These are phyloP conservation scores for Bombus difficillimus DNA, from an alignment of 1,140 invertebrate genomes.

Conservation along the genomic window DNA sequence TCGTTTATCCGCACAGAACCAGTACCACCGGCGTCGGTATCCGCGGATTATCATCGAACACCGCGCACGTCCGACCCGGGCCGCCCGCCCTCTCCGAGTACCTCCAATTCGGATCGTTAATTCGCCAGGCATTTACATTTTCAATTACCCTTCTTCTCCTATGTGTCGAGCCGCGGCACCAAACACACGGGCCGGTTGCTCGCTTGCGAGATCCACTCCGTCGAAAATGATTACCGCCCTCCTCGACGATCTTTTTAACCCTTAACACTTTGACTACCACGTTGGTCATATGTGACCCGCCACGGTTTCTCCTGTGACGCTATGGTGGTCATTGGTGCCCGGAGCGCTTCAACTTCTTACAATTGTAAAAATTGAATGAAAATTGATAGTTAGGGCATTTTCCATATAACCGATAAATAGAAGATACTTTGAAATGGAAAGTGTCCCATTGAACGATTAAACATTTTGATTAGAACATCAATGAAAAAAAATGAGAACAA, in stretches of 20 bases:
- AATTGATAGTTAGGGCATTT: no score
- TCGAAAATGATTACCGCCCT: conserved; percentile 26
- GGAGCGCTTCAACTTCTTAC: no score
- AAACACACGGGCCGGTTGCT: background rate
- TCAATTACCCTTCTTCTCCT: conserved; percentile 65
- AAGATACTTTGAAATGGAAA: no score
- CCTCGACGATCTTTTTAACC: background rate
- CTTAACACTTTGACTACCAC: no score
- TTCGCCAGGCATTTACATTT: conserved; percentile 72
- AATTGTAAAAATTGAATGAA: no score
- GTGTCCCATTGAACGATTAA: no score
- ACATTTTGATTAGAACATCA: no score
- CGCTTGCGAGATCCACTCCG: conserved; percentile 10
- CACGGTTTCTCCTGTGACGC: no score
- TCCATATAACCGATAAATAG: no score
- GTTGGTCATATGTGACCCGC: no score
- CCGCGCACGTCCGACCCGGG: conserved; percentile 24
- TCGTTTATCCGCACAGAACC: conserved; percentile 74
- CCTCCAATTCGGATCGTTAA: conserved; percentile 67
- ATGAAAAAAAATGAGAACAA: no score
- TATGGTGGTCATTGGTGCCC: no score
- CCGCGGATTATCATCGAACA: conserved; percentile 67
- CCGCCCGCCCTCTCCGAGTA: conserved; percentile 35
- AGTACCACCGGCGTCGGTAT: conserved; percentile 61
- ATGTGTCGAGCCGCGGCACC: background rate